Evolutionary conservation across 1,140 invertebrate genomes (phyloP).

Genomic region (Eriocheir sinensis): DNA sequence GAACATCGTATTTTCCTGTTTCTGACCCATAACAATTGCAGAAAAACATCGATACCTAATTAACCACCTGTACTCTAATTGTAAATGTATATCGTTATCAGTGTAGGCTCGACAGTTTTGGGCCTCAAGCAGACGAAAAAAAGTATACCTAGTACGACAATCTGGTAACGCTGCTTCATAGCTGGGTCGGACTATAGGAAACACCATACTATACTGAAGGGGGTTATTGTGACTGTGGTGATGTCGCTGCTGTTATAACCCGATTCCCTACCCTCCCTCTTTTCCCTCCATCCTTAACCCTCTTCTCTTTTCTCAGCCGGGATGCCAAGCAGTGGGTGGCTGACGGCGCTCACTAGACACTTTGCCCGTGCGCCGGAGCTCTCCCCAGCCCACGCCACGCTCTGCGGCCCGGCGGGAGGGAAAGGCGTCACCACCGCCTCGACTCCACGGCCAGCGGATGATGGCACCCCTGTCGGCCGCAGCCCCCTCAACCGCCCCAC

Average conservation of each 20-base stretch:
- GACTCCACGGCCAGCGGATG: background rate
- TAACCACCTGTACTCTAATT: background rate
- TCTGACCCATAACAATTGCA: no score
- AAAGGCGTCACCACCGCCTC: slow-evolving; percentile 42
- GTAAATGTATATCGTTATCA: no score
- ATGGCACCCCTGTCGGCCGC: slow-evolving; percentile 8
- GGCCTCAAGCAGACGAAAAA: no score
- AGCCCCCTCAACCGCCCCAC: slow-evolving; percentile 28
- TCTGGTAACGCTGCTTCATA: no score
- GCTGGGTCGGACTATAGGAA: background rate
- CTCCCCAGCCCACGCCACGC: slow-evolving; percentile 27
- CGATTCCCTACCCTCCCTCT: background rate
- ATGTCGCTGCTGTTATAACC: background rate
- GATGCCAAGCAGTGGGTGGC: slow-evolving; percentile 60
- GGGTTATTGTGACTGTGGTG: background rate
- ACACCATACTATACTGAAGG: background rate
- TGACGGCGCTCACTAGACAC: slow-evolving; percentile 47
- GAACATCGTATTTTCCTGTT: no score
- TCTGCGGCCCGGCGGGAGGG: slow-evolving; percentile 6
- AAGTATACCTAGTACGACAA: no score
- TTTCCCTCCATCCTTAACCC: background rate
- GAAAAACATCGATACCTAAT: background rate
- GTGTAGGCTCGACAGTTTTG: no score
- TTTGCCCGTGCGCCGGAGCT: slow-evolving; percentile 27
- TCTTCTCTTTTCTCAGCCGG: background rate